Base-by-base conservation (phyloP, 2,113 vertebrate species). In the Oryzias celebensis region DNA sequence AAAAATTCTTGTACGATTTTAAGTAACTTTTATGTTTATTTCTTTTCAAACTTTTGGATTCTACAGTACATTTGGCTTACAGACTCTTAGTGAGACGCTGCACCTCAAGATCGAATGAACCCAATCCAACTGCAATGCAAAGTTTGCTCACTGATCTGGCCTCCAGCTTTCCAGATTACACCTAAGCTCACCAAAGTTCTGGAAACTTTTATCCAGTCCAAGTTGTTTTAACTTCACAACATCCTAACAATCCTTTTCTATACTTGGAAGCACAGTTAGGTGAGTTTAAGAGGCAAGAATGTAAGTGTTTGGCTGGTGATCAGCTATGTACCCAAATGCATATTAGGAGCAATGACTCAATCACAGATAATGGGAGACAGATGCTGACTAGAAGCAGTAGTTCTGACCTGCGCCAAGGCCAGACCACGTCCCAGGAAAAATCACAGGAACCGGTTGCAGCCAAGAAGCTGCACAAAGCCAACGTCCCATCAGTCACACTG, bases 401-500 rank as follows among this genome's bases (percentile, higher is more conserved):
- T 52, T 65, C 56, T 62, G 45, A 43, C 46, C 15, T 63, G 68
- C 28, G 18, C 64, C 53, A 46, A 50, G 58, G 49, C 51, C 55
- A 49, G 43, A 24, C 3, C 62, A 31, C 49, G 42, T 46, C 55
- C 73, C 49, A 62, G 61, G 20, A 20, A 62, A 68, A 72, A 67
- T 71, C 72, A 76, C 79, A 87, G 75, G 59, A 85, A 71, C 51
- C 50, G 61, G 55, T 23, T 15, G 31, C 26, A 14, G 62, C 81
- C 81, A 80, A 59, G 48, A 67, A 54, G 26, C 70, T 62, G 66
- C 59, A 60, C 8, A 43, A 75, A 57, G 51, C 68, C 80, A 81
- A 75, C 53, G 68, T 73, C 75, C 55, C 73, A 62, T 70, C 74
- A 70, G 62, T 59, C 73, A 62, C 54, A 15, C 43, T 4, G 66